phyloP scores from a whole-genome alignment of 2,797 vertebrate genomes.

The Sphenodon punctatus region DNA sequence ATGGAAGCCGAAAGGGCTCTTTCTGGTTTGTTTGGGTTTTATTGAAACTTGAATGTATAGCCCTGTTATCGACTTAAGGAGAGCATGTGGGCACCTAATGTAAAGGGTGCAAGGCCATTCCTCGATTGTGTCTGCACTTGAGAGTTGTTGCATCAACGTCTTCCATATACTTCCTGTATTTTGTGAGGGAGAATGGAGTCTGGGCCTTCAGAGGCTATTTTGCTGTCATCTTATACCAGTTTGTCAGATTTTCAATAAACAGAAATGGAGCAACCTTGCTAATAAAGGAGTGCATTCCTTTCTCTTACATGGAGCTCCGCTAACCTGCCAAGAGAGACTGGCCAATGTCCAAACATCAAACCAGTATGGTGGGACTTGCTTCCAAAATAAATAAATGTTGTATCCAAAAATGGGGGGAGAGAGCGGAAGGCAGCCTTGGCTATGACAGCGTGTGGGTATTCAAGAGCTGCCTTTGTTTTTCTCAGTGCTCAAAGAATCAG shows the following conservation, averaged over 20 bases:
- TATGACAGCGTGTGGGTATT: background rate
- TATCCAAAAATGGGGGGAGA: background rate
- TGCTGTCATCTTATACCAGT: background rate
- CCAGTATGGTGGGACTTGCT: background rate
- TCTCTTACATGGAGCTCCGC: background rate
- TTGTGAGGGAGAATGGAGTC: too few species aligned
- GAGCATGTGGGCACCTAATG: too few species aligned
- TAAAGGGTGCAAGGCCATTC: too few species aligned
- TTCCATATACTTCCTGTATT: too few species aligned
- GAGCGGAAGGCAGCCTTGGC: background rate
- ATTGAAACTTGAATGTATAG: too few species aligned
- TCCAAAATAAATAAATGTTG: background rate
- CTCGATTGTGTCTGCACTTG: too few species aligned
- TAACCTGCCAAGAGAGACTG: background rate
- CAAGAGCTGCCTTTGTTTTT: background rate
- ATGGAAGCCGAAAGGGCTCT: too few species aligned
- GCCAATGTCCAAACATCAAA: background rate
- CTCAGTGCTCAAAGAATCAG: background rate
- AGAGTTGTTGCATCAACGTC: too few species aligned
- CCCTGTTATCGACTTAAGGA: too few species aligned
- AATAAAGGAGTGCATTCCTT: fast-evolving
- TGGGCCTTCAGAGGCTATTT: background rate
- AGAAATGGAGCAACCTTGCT: fast-evolving
- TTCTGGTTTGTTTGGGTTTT: too few species aligned
- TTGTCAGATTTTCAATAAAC: background rate